phyloP scores from a whole-genome alignment of 2,797 vertebrate genomes.

The Danio choprae region DNA sequence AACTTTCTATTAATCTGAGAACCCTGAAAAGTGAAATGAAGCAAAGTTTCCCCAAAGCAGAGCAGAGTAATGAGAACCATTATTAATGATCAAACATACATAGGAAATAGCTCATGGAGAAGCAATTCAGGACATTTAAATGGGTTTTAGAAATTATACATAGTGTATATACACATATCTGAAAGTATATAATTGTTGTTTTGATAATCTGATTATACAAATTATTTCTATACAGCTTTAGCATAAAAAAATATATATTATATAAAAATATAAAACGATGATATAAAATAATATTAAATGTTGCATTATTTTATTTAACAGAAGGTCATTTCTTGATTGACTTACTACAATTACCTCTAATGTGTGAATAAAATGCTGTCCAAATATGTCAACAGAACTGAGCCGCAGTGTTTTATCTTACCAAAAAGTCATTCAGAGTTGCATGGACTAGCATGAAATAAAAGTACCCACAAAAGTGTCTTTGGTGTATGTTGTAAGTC shows the following conservation, averaged over 20 bases:
- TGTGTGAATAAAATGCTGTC: not conserved
- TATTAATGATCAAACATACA: no score
- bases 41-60: no score
- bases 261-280: no score
- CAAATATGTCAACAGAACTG: not conserved
- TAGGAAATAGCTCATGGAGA: no score
- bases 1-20: no score
- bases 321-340: not conserved
- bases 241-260: no score
- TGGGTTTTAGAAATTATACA: not conserved
- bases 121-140: no score
- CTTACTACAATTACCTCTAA: not conserved
- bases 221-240: no score
- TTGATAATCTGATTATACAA: no score
- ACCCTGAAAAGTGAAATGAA: no score
- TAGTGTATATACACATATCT: not conserved
- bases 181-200: not conserved
- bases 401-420: constrained; percentile 8
- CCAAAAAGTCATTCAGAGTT: constrained; percentile 9
- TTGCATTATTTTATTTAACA: not conserved
- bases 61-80: no score
- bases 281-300: no score
- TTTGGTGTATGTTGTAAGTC: constrained; percentile 63
- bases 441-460: constrained; percentile 44
- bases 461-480: constrained; percentile 51